phyloP scores from a whole-genome alignment of 2,113 vertebrate species.

The Macquaria ambigua region DNA sequence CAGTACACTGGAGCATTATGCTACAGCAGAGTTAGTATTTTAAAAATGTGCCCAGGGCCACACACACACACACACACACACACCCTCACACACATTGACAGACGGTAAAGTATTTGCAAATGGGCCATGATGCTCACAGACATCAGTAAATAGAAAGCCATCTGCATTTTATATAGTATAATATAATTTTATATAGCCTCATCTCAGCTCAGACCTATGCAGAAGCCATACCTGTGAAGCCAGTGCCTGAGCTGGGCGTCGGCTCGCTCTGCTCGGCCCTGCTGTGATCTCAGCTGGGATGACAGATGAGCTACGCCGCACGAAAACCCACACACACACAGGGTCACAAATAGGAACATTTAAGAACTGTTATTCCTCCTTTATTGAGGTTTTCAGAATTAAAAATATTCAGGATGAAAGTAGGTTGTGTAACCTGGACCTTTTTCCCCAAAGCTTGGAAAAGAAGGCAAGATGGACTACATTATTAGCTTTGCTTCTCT shows the following conservation, averaged over 20 bases:
- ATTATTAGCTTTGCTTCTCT: neutral
- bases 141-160: neutral
- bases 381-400: neutral
- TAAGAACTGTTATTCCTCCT: neutral
- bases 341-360: neutral
- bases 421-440: too few relatives aligned
- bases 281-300: constrained; percentile 32
- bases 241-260: constrained; percentile 23
- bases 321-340: neutral
- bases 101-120: neutral
- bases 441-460: neutral
- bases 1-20: neutral
- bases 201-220: neutral
- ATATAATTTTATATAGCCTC: constrained; percentile 13
- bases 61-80: neutral
- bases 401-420: neutral
- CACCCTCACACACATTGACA: neutral
- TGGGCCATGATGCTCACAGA: neutral
- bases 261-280: neutral
- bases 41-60: neutral
- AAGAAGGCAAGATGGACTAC: neutral
- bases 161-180: constrained; percentile 12
- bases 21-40: constrained; percentile 8
- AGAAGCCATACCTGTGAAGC: constrained; percentile 26
- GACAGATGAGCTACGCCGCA: constrained; percentile 2